A percentile compares a stretch with the other conserved stretches of the same genome.
These are phyloP conservation scores for Xyliphius kryptos DNA, from an alignment of 2,113 vertebrate genomes.

Conservation along the genomic window DNA sequence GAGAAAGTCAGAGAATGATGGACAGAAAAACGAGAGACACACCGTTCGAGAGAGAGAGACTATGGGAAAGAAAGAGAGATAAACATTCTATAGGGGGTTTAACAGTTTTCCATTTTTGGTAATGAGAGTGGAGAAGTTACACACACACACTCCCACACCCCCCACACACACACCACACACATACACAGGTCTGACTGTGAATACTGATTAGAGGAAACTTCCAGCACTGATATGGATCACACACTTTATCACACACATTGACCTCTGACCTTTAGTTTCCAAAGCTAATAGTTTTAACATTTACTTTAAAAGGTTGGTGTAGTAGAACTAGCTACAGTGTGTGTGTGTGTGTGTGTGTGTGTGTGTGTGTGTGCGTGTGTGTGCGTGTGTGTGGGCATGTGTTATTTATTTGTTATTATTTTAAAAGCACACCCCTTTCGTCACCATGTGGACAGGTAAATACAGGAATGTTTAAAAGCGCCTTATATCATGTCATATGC, in stretches of 20 bases:
- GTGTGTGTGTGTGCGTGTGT: no score
- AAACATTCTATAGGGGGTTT: neutral
- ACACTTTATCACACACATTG: neutral
- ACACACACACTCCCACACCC: neutral
- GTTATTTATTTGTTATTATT: no score
- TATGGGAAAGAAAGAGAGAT: neutral
- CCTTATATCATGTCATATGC: no score
- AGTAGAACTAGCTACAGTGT: no score
- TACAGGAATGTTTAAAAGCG: no score
- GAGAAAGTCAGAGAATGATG: no score
- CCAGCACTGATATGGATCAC: neutral
- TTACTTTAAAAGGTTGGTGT: no score
- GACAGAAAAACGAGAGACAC: neutral
- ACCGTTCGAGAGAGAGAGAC: slow-evolving; percentile 14
- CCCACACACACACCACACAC: no score
- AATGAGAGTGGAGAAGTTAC: neutral
- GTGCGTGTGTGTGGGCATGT: no score
- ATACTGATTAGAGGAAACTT: slow-evolving; percentile 4
- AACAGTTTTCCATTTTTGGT: slow-evolving; percentile 7
- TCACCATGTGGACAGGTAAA: no score
- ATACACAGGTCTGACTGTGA: neutral
- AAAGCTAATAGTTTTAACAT: neutral
- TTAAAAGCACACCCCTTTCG: no score
- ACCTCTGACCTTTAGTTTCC: neutral
- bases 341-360: no score